phyloP scores from a whole-genome alignment of 2,797 vertebrate species.

The Erethizon dorsatum region DNA sequence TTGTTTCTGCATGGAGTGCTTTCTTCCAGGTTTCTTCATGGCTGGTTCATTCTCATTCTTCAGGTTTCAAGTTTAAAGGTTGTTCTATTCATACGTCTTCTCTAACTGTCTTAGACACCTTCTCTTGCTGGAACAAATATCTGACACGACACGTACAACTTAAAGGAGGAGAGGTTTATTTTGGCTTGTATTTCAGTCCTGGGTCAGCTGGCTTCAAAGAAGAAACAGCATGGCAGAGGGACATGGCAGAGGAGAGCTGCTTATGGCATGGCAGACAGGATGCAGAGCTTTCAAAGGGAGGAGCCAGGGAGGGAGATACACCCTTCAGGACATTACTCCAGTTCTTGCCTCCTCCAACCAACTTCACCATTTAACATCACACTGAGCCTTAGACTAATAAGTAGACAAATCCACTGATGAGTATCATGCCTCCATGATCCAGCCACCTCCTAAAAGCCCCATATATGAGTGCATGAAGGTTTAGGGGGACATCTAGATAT shows the following conservation, averaged over 20 bases:
- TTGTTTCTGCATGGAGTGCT: neutral
- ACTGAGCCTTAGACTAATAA: neutral
- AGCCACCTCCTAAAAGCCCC: neutral
- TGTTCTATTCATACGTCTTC: neutral
- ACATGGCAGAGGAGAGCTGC: neutral
- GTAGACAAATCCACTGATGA: neutral
- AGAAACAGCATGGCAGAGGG: neutral
- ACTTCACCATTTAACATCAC: neutral
- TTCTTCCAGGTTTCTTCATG: neutral
- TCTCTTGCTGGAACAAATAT: neutral
- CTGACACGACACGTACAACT: neutral
- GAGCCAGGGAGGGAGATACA: neutral
- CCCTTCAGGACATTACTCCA: neutral
- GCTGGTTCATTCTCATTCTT: slow-evolving; percentile 23
- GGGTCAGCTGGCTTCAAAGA: neutral
- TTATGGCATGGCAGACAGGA: neutral
- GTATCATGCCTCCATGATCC: neutral
- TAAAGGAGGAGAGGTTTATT: neutral
- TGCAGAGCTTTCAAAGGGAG: neutral
- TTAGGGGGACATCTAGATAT: neutral
- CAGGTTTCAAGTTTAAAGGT: slow-evolving; percentile 13
- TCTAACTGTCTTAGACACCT: neutral
- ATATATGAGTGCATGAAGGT: neutral
- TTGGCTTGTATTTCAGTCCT: neutral
- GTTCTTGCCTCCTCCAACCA: neutral